phyloP scores from a whole-genome alignment of 2,113 vertebrate species.

The Mus pahari region DNA sequence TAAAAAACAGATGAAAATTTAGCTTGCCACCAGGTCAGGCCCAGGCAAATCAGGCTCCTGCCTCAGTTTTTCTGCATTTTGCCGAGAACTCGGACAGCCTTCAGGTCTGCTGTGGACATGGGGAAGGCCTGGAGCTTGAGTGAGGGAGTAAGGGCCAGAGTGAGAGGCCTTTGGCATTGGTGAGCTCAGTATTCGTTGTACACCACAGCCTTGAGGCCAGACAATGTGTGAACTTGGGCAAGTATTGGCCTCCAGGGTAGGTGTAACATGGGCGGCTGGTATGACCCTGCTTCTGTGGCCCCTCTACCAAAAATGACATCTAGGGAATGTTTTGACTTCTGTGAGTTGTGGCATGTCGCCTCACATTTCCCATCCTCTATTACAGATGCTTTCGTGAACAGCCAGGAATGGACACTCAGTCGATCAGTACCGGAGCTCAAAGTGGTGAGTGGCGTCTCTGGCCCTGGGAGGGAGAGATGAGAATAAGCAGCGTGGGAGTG shows the following conservation, averaged over 20 bases:
- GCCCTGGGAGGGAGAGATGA: fast-evolving
- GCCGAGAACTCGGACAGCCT: fast-evolving
- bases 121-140: not conserved
- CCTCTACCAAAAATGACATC: fast-evolving
- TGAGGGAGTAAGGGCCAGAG: fast-evolving
- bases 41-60: not conserved
- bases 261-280: fast-evolving
- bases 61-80: fast-evolving
- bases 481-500: not conserved
- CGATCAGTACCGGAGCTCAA: slow-evolving; percentile 96
- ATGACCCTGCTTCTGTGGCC: fast-evolving
- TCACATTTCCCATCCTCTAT: slow-evolving; percentile 67
- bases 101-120: fast-evolving
- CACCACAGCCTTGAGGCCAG: fast-evolving
- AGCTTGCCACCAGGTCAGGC: not conserved
- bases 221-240: fast-evolving
- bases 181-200: fast-evolving
- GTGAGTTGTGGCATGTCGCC: fast-evolving
- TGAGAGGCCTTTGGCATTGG: fast-evolving
- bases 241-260: fast-evolving
- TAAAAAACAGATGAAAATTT: not conserved
- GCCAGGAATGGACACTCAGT: slow-evolving; percentile 99
- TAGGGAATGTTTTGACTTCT: fast-evolving
- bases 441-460: slow-evolving; percentile 93
- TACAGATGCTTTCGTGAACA: slow-evolving; percentile 99